Base-by-base conservation (phyloP, 2,797 vertebrate genomes). In the Micropoecilia bifurca region DNA sequence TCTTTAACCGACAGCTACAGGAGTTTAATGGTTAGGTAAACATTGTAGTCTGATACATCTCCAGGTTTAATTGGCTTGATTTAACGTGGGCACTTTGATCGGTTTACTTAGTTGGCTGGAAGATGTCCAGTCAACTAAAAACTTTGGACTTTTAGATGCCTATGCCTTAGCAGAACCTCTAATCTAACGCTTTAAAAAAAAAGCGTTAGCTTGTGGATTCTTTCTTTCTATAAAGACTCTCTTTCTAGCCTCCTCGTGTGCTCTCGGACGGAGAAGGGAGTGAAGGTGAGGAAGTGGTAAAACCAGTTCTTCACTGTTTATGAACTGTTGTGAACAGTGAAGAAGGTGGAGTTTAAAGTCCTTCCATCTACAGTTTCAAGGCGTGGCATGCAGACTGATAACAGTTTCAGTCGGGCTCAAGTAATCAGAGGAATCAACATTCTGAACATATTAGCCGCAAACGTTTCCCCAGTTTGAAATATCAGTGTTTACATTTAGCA, bases 331-430 rank as follows among this genome's bases (percentile, higher is more conserved):
- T 74, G 1, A 13, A 41, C 1, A 73, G 83, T 80, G 85, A 84
- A 77, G 83, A 88, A 90, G 33, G 63, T 45, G 71, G 50, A 33
- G 79, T 45, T 45, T 0, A n/a, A 20, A n/a, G 53, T 69, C 68
- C n/a, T 73, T 75, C 25, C 22, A 43, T n/a, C 39, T 3, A 18
- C 74, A 81, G 93, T 95, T 95, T 95, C 94, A 93, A 92, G 95
- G 95, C 90, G 96, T 91, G 95, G 92, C 79, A 1, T 79, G 2
- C 20, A 28, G 71, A 81, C 76, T 3, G 77, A 1, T 20, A 53
- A 79, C 53, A 63, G 89, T 90, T 89, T 92, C 85, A 73, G n/a
- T 76, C 39, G 33, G 25, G 28, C 28, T 20, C 61, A 39, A 39
- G 33, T 39, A 9, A 39, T 39, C 25, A 59, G n/a, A 14, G 68